Evolutionary conservation across 2,113 vertebrate species (phyloP), one percentile per base, ranked within the genome.

Genomic region (Choloepus hoffmanni): DNA sequence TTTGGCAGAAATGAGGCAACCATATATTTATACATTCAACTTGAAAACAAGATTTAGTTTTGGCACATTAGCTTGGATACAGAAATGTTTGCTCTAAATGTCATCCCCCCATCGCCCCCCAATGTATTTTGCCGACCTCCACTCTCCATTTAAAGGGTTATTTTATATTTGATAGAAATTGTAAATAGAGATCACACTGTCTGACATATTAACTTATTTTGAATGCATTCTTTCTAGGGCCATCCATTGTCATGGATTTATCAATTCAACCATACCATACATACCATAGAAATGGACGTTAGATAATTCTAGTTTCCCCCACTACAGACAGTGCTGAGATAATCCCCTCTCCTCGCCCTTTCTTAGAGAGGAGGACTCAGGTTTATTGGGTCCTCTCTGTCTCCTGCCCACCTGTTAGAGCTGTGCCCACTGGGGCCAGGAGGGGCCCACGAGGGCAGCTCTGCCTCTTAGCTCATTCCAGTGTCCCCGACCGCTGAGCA

Each of bases 191-290:
- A 55, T 26, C 43, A 72, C 36, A 45, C 58, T 4, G 45, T n/a
- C 43, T 24, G n/a, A 74, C 7, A 26, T 12, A 28, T 30, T 45
- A 13, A 28, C 58, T 70, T 12, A 18, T 16, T 62, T 50, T 40
- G 50, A 68, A 81, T 36, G 58, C 10, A 19, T 28, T 36, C 14
- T 26, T 78, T 62, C 48, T 15, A 21, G 60, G 23, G 62, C 63
- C 60, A 16, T 6, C 14, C 8, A 1, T 3, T 58, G 28, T 65
- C 33, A 58, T 0, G 19, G 26, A 53, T 1, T 12, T 30, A 13
- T 24, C 43, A 26, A 5, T 72, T 36, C 53, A 43, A 14, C 1
- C 9, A 0, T 23, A 28, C 4, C 50, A 12, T 11, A n/a, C 9
- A 0, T 23, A 28, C 4, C 50, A 12, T 11, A 30, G 65, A 33